phyloP scores from a whole-genome alignment of 2,888 invertebrate genomes.

The Temnothorax rugatulus region DNA sequence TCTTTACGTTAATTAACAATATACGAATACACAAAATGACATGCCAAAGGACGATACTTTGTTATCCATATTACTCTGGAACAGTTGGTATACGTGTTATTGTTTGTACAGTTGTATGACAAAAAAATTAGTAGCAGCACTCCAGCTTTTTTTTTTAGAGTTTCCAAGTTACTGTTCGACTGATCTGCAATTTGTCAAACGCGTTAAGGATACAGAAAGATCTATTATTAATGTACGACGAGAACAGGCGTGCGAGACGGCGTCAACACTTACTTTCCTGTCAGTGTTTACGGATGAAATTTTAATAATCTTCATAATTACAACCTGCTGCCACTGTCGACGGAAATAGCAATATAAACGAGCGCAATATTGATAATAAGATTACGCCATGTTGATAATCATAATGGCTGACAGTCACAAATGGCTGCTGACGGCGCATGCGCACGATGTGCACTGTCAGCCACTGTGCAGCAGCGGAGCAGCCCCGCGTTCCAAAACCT shows the following conservation, averaged over 20 bases:
- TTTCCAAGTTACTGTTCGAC: conserved; percentile 69
- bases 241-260: not conserved
- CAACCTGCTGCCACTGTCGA: not conserved
- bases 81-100: not conserved
- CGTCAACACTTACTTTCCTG: conserved; percentile 6
- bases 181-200: conserved; percentile 61
- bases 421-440: too few species aligned
- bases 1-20: conserved; percentile 21
- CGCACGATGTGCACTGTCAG: not conserved
- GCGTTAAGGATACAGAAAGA: conserved; percentile 4
- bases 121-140: conserved; percentile 16
- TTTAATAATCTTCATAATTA: conserved; percentile 29
- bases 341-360: conserved; percentile 10
- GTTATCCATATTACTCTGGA: conserved; percentile 24
- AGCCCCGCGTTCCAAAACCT: too few species aligned
- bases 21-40: conserved; percentile 5
- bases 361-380: conserved; percentile 34
- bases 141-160: conserved; percentile 67
- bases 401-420: conserved; percentile 21
- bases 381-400: conserved; percentile 31
- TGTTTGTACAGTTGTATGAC: conserved; percentile 30
- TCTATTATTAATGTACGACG: not conserved
- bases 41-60: conserved; percentile 31
- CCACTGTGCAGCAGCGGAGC: not conserved
- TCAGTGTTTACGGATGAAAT: not conserved